These are phyloP conservation scores for Rousettus leschenaultii DNA, from an alignment of 2,113 vertebrate genomes.

Conservation along the genomic window DNA sequence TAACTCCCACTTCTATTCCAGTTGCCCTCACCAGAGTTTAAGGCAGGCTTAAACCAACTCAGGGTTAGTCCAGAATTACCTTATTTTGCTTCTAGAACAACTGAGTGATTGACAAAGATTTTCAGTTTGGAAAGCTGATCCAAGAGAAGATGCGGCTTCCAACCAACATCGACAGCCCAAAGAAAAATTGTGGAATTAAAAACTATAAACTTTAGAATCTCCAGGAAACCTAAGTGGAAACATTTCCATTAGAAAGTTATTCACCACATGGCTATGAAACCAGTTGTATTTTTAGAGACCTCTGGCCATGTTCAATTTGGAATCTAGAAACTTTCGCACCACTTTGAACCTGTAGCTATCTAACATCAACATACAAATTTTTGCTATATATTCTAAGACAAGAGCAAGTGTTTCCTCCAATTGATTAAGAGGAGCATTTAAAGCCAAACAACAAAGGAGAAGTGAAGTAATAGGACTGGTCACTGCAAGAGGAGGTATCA, in stretches of 20 bases:
- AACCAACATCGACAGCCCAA: neutral
- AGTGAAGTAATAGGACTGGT: neutral
- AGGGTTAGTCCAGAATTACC: neutral
- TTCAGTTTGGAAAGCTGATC: neutral
- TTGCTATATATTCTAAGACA: neutral
- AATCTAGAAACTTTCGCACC: neutral
- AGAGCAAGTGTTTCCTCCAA: neutral
- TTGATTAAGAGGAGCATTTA: neutral
- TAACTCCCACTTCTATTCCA: neutral
- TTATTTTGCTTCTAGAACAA: neutral
- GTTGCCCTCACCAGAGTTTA: neutral
- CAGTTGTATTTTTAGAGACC: neutral
- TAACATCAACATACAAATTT: neutral
- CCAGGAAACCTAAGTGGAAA: neutral
- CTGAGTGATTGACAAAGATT: neutral
- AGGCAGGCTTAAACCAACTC: neutral
- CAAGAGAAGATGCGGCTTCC: neutral
- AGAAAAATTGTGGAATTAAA: neutral
- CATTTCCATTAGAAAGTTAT: neutral
- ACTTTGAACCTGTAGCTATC: neutral
- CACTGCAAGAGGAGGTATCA: neutral
- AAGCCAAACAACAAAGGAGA: neutral
- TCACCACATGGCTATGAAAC: neutral
- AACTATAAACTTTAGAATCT: neutral
- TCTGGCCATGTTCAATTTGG: neutral